phyloP scores from a whole-genome alignment of 2,113 vertebrate species.

The Pristiophorus japonicus region DNA sequence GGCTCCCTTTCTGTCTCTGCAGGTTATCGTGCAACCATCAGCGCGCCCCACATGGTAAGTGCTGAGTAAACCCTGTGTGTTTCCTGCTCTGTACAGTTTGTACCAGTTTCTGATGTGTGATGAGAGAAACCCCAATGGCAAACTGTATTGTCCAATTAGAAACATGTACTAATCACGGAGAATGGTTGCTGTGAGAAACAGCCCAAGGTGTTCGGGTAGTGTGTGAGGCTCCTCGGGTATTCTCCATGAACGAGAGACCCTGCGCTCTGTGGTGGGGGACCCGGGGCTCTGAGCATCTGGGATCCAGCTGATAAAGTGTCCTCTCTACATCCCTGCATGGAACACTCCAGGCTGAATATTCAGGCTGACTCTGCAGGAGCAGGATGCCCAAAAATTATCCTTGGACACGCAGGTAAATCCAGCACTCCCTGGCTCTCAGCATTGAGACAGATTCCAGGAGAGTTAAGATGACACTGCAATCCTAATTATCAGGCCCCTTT shows the following conservation, averaged over 20 bases:
- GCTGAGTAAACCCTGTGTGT: background rate
- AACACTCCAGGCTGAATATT: background rate
- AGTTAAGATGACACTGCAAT: no score
- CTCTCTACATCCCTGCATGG: background rate
- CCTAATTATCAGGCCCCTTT: no score
- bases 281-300: background rate
- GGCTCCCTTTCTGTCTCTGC: conserved; percentile 34
- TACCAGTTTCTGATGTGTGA: background rate
- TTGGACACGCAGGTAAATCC: background rate
- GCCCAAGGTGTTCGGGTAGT: no score
- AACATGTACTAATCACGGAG: background rate
- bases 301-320: background rate
- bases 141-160: background rate
- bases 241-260: background rate
- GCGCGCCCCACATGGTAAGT: conserved; percentile 85
- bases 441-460: background rate
- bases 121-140: background rate
- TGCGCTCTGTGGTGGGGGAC: no score
- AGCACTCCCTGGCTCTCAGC: background rate
- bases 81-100: background rate
- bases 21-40: conserved; percentile 86
- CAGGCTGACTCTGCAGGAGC: background rate
- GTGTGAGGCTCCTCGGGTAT: no score
- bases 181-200: background rate
- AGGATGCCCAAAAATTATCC: background rate